phyloP scores from a whole-genome alignment of 2,113 vertebrate species.

The Aramus guarauna region DNA sequence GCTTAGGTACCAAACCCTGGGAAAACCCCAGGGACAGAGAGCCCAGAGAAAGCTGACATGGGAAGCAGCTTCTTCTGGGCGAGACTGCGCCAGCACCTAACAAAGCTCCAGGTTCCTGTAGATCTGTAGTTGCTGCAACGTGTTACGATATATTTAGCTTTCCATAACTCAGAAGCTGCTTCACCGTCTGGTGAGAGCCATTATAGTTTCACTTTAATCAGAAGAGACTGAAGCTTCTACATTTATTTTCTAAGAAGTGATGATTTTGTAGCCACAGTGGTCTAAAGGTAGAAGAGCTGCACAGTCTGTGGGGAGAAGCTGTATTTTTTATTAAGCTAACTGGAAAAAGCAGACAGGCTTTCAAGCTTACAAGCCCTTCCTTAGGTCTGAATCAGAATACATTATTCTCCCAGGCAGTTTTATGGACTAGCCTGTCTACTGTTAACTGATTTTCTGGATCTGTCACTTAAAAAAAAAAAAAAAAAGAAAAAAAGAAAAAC shows the following conservation, averaged over 20 bases:
- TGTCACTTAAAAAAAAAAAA: neutral
- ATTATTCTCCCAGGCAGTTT: conserved; percentile 18
- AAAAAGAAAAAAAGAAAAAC: neutral
- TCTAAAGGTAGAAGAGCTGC: neutral
- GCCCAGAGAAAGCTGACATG: neutral
- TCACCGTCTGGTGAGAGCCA: neutral
- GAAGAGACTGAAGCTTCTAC: neutral
- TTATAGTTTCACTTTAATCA: neutral
- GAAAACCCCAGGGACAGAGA: neutral
- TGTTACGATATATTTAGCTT: neutral
- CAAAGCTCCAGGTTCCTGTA: neutral
- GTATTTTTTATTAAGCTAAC: conserved; percentile 31
- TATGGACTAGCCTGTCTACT: conserved; percentile 17
- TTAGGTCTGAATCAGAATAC: conserved; percentile 3
- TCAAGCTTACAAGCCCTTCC: neutral
- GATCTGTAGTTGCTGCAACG: neutral
- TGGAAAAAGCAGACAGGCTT: neutral
- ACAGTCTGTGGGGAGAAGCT: neutral
- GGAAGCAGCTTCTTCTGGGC: neutral
- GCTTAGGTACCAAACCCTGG: neutral
- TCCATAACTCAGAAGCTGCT: neutral
- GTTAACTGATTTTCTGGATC: conserved; percentile 22
- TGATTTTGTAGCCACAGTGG: neutral
- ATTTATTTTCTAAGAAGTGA: neutral
- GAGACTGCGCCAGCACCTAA: neutral